Evolutionary conservation across 2,888 invertebrate genomes (phyloP), one percentile per base, ranked within the genome.

Genomic region (Herminia tarsipennalis): DNA sequence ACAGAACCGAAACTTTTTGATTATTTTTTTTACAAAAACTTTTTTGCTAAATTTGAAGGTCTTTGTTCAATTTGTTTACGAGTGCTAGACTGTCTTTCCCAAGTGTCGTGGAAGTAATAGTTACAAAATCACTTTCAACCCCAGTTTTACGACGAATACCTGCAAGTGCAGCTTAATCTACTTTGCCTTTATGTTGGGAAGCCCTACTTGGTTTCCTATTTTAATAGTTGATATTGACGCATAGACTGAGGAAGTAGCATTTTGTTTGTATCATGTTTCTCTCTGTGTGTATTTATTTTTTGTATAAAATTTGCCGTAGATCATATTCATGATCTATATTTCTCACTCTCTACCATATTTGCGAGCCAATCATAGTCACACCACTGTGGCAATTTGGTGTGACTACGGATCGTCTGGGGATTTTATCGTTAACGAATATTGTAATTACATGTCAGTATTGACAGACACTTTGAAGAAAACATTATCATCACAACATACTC

Each of bases 111-210:
- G 53, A 53, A 54, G 44, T 30, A 76, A 67, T 84, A 69, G 67
- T 33, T 51, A 43, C 52, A 62, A 80, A 86, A 82, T 82, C 83
- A 73, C 66, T 66, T 53, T 43, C 25, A 21, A 46, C 59, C 63
- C 66, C 52, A 44, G 59, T 56, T 65, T 51, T 50, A 49, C 55
- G 56, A 29, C 28, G 84, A 86, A 83, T 47, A 62, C 88, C 39
- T 73, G 8, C 56, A 87, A 83, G 80, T 83, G 85, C 73, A 20
- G 34, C 33, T 29, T 87, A 88, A 88, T 85, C 86, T 72, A 37
- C 76, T 65, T 85, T 86, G 73, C 64, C 64, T 66, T 51, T 64
- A 69, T 48, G 51, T 55, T 61, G 66, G 57, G 88, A 88, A 88
- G 70, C 86, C 87, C 1, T 83, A 80, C 3, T 20, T 8, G n/a